A percentile compares a stretch with the other conserved stretches of the same genome.
Conservation (phyloP, 1,140 invertebrate genomes). For the Drosophila pseudoananassae region DNA sequence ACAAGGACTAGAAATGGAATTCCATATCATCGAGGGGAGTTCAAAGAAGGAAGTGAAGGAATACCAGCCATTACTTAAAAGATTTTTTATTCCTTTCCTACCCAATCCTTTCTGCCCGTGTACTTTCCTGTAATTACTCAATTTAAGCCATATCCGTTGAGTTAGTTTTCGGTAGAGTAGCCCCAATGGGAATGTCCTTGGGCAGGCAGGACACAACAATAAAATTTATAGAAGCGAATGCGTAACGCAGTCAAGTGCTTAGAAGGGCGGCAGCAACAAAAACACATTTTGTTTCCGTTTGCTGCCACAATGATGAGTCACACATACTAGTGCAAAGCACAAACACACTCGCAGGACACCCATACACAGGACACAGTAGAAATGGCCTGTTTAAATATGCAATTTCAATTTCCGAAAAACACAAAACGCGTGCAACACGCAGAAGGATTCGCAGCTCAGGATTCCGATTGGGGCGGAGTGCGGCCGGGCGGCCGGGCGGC, state of each 20-base stretch:
- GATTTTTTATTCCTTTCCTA: neutral
- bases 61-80: too few species aligned
- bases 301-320: conserved; percentile 34
- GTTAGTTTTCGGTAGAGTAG: neutral
- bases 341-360: neutral
- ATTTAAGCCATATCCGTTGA: conserved; percentile 3
- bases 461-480: conserved; percentile 2
- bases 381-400: conserved; percentile 77
- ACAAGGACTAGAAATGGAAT: conserved; percentile 47
- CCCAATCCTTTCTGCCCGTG: neutral
- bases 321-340: conserved; percentile 1
- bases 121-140: conserved; percentile 2
- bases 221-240: conserved; percentile 52
- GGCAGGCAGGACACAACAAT: conserved; percentile 11
- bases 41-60: too few species aligned
- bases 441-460: conserved; percentile 45
- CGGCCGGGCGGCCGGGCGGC: too few species aligned
- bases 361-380: conserved; percentile 28
- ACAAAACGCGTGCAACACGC: conserved; percentile 69
- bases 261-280: conserved; percentile 49
- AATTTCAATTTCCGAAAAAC: conserved; percentile 82
- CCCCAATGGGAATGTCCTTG: conserved; percentile 30
- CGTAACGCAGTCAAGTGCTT: conserved; percentile 45
- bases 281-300: conserved; percentile 64
- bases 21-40: conserved; percentile 31